Base-by-base conservation (phyloP, 2,888 invertebrate genomes). In the Chrysotoxum bicinctum region DNA sequence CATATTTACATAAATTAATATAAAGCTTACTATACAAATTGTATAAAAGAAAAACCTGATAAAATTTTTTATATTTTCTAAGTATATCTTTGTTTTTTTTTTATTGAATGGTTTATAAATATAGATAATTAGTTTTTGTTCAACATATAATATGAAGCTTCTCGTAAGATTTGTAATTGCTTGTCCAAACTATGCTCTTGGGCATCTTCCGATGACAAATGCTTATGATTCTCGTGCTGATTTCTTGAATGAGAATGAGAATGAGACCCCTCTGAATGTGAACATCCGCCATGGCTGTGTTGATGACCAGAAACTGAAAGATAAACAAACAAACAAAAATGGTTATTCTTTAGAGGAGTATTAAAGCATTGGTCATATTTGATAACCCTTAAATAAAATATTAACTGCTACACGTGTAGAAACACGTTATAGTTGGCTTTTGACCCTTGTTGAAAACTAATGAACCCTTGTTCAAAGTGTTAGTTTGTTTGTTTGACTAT, bases 301-400 rank as follows among this genome's bases (percentile, higher is more conserved):
- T 62, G 40, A 10, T 62, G 62, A 10, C 62, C 62, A 62, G 62
- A 43, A 26, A 62, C 62, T 62, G n/a, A 62, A 62, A 62, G 1
- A 16, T 6, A 12, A 16, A 60, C 1, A 62, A 23, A 21, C 0
- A 23, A n/a, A 45, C n/a, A 45, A 8, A 32, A 9, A 2, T 32
- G 8, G 7, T 8, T 32, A 26, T n/a, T n/a, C n/a, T n/a, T n/a
- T n/a, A n/a, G n/a, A n/a, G n/a, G n/a, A n/a, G n/a, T n/a, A n/a
- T n/a, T n/a, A n/a, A n/a, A n/a, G n/a, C n/a, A n/a, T n/a, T n/a
- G n/a, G n/a, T n/a, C n/a, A n/a, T n/a, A n/a, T n/a, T n/a, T n/a
- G n/a, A n/a, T n/a, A n/a, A n/a, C n/a, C n/a, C n/a, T n/a, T n/a
- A n/a, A n/a, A n/a, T n/a, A n/a, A n/a, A n/a, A n/a, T n/a, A n/a